phyloP scores from a whole-genome alignment of 2,113 vertebrate species.

The Notarius lentiginosus region DNA sequence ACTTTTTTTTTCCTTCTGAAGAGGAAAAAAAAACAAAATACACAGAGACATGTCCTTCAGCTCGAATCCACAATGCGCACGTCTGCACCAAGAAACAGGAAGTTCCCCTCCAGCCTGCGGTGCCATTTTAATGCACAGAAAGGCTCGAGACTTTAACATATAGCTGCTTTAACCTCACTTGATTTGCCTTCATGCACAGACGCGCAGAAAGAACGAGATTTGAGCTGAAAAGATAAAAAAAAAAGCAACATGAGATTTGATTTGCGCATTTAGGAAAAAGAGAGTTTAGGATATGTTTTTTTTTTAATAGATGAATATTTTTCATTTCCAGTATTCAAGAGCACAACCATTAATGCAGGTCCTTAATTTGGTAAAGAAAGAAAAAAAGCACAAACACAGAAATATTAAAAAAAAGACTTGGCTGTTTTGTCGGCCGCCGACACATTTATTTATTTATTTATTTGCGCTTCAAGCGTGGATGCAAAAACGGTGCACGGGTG shows the following conservation, averaged over 20 bases:
- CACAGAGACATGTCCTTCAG: slow-evolving; percentile 13
- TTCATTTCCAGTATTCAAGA: not conserved
- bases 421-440: not conserved
- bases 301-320: not conserved
- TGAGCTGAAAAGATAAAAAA: too few species aligned
- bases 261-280: not conserved
- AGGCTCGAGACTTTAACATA: too few species aligned
- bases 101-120: not conserved
- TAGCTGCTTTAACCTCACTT: not conserved
- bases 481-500: not conserved
- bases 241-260: not conserved
- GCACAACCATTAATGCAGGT: not conserved
- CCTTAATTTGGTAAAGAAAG: not conserved
- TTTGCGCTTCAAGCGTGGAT: not conserved
- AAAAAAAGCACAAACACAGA: too few species aligned
- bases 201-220: too few species aligned
- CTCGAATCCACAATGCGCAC: not conserved
- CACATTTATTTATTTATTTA: slow-evolving; percentile 14
- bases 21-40: too few species aligned
- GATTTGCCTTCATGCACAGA: too few species aligned
- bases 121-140: not conserved
- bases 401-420: not conserved
- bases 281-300: too few species aligned
- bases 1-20: not conserved
- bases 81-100: not conserved